Evolutionary conservation across 2,888 invertebrate genomes (phyloP), one percentile per base, ranked within the genome.

Genomic region (Andrena hattorfiana): DNA sequence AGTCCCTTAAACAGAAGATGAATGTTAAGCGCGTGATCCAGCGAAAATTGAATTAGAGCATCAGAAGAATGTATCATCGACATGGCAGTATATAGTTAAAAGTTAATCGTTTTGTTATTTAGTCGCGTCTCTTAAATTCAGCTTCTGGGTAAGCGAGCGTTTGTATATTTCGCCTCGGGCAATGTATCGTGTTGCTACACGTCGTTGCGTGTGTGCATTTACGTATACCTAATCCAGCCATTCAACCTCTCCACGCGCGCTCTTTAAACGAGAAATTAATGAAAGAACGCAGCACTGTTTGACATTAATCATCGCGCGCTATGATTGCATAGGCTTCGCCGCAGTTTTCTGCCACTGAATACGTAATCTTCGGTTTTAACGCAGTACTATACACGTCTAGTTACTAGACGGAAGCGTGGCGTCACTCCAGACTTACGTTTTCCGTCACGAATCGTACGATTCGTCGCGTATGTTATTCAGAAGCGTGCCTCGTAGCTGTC

Each of bases 191-290:
- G n/a, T n/a, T 49, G 10, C 68, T 42, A 49, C 42, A 49, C 42
- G n/a, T 2, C 1, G 51, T 48, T 49, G 26, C 10, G 28, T 56
- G 16, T 62, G 32, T 20, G 28, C 54, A 30, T 26, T 10, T 23
- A 30, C 26, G 54, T 20, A 23, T 66, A 62, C 67, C 42, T 68
- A 56, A 56, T 16, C 16, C 42, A 42, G 73, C 69, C 72, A 72
- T 81, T 81, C 68, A 73, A 73, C 60, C 48, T 51, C 49, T 59
- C 28, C 62, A 71, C 64, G 71, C 51, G 49, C 16, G 69, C 51
- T 49, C 64, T 66, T 68, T 51, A 73, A 81, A 77, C 51, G 69
- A 60, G 77, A 69, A 73, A 73, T 81, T 81, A 81, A 77, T 63
- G 56, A 64, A 63, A 67, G 67, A 59, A 68, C 63, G 42, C 42